Evolutionary conservation across 2,797 vertebrate species (phyloP).

Genomic region (Garrulus glandarius): DNA sequence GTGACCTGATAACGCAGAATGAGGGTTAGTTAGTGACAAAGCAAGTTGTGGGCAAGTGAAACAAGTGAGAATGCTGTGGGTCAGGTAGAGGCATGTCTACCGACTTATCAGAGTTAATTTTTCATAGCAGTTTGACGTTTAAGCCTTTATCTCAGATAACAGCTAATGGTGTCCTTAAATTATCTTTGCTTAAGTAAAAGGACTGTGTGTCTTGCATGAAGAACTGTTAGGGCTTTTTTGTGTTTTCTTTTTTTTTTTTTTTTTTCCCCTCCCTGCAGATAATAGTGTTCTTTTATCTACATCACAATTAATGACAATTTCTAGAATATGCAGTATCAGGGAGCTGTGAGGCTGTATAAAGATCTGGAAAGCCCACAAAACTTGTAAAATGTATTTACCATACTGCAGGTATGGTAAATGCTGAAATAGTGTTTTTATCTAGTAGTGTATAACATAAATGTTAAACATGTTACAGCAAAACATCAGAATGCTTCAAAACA

Average conservation of each 20-base stretch:
- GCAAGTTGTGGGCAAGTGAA: neutral
- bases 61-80: neutral
- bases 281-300: neutral
- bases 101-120: neutral
- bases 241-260: neutral
- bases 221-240: neutral
- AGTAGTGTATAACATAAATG: neutral
- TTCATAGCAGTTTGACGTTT: neutral
- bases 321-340: neutral
- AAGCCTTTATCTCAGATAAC: neutral
- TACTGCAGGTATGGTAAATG: neutral
- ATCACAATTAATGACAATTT: neutral
- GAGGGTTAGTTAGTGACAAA: neutral
- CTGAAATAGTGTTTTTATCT: neutral
- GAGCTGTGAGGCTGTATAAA: neutral
- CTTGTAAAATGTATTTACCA: neutral
- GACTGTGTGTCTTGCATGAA: neutral
- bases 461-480: neutral
- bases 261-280: fast-evolving
- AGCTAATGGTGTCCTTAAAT: neutral
- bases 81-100: neutral
- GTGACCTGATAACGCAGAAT: neutral
- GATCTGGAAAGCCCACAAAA: neutral
- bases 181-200: neutral
- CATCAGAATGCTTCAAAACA: neutral